Conservation (phyloP, 2,797 vertebrate species). For the Morus bassanus region DNA sequence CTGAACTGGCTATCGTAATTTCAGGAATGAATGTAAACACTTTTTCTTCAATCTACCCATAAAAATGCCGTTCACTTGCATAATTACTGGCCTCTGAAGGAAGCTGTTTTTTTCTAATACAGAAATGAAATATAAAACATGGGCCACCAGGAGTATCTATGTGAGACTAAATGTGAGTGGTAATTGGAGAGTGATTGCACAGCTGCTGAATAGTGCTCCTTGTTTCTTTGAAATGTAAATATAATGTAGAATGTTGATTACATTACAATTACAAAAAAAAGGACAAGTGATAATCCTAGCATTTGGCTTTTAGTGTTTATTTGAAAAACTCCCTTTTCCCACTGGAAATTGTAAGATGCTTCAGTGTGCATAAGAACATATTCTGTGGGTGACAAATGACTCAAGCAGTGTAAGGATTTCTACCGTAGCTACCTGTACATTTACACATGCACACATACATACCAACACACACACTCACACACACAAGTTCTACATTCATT, state of each 20-base stretch:
- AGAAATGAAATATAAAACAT: not conserved
- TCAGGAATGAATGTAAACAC: not conserved
- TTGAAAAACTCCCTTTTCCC: constrained; percentile 13
- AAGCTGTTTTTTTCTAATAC: not conserved
- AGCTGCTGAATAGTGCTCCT: constrained; percentile 41
- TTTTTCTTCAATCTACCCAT: not conserved
- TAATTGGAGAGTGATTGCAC: constrained; percentile 41
- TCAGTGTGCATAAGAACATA: not conserved
- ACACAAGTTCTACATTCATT: not conserved
- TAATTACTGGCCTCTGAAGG: not conserved
- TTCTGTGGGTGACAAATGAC: not conserved
- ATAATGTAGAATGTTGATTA: constrained; percentile 41
- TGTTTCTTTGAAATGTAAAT: constrained; percentile 64
- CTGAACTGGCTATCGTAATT: not conserved
- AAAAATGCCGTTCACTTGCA: not conserved
- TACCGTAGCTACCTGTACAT: not conserved
- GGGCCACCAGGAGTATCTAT: not conserved
- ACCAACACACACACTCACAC: not conserved
- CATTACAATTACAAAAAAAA: constrained; percentile 55
- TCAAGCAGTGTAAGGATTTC: not conserved
- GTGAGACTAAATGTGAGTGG: constrained; percentile 9
- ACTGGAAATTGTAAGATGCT: constrained; percentile 4
- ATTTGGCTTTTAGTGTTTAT: not conserved
- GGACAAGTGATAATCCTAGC: constrained; percentile 30
- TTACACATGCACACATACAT: not conserved